Percentiles rank a stretch among this genome's conserved stretches.
These are phyloP conservation scores for Erythrocercus mccallii DNA, from an alignment of 2,113 vertebrate species.

Conservation along the genomic window DNA sequence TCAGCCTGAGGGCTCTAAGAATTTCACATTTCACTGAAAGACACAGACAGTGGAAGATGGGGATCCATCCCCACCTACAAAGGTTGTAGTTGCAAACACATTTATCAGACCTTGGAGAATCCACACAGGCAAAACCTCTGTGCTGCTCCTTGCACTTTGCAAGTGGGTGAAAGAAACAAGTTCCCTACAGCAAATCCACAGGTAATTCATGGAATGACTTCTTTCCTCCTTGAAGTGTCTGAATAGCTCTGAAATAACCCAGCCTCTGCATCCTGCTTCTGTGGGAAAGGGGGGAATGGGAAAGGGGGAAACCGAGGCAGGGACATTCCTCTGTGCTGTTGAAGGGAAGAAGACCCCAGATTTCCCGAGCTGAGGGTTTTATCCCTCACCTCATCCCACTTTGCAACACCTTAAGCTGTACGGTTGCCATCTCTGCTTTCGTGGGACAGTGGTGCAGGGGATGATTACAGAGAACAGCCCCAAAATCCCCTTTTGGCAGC, in stretches of 20 bases:
- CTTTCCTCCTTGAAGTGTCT: neutral
- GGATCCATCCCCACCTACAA: neutral
- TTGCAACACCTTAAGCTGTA: neutral
- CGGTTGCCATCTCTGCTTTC: neutral
- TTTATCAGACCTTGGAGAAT: neutral
- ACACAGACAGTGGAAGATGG: neutral
- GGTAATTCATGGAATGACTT: neutral
- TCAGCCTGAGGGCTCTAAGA: neutral
- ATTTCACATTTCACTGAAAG: neutral
- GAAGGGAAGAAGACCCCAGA: neutral
- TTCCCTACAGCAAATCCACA: neutral
- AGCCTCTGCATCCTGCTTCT: neutral
- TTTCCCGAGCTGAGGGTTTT: neutral
- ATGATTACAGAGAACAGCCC: neutral
- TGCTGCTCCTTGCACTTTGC: neutral
- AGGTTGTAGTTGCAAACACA: neutral
- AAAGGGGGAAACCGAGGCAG: neutral
- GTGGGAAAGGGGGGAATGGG: neutral
- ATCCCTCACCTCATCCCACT: rapidly evolving
- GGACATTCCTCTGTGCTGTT: neutral
- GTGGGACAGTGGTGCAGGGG: neutral
- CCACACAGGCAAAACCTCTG: neutral
- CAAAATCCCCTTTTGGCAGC: neutral
- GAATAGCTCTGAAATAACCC: neutral
- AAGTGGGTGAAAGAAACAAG: neutral